Percentiles rank a stretch among this genome's conserved stretches.
Evolutionary conservation across 2,113 vertebrate genomes (phyloP).

Genomic region (Illadopsis cleaveri): DNA sequence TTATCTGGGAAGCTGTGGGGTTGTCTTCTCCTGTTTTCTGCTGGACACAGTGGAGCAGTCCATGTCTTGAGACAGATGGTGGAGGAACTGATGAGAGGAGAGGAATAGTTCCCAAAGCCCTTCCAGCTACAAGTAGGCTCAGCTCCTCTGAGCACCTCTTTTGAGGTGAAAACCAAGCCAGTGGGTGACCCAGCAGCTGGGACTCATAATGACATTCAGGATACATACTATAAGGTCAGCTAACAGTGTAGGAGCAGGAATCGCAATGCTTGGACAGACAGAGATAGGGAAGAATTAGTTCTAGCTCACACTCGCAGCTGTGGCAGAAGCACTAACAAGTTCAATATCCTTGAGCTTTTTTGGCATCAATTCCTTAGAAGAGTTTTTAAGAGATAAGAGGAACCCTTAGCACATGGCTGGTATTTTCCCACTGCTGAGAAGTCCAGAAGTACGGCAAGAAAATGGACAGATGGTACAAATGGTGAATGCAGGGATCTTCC

Average conservation of each 20-base stretch:
- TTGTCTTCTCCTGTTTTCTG: background rate
- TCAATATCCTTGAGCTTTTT: background rate
- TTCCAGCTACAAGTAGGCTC: background rate
- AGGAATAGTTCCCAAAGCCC: background rate
- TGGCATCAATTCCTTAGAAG: background rate
- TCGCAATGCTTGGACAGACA: accelerated
- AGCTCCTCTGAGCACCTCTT: background rate
- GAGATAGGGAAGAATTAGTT: background rate
- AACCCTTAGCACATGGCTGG: background rate
- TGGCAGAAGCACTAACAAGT: background rate
- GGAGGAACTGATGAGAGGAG: background rate
- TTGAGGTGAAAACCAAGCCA: background rate
- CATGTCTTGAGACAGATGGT: background rate
- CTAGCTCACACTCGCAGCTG: background rate
- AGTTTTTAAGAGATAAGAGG: background rate
- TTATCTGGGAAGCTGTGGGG: background rate
- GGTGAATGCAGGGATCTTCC: background rate
- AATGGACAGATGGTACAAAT: background rate
- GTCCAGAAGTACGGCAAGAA: background rate
- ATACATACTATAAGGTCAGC: background rate
- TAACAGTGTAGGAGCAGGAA: background rate
- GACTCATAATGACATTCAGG: background rate
- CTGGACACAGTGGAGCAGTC: background rate
- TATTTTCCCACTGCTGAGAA: background rate
- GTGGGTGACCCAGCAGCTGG: background rate